phyloP scores from a whole-genome alignment of 2,888 invertebrate genomes.

The Drosophila histrio region DNA sequence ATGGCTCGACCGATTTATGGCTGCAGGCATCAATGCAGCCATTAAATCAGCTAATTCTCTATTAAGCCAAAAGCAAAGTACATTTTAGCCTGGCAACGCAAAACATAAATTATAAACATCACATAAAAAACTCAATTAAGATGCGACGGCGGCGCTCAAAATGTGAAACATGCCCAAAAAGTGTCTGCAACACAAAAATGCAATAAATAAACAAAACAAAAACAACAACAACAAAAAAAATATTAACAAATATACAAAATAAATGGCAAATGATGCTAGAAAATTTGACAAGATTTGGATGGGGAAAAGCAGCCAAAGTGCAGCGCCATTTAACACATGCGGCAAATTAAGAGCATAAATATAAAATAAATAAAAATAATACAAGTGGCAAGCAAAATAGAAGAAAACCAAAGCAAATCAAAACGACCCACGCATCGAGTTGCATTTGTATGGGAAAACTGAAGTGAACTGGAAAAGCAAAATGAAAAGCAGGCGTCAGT shows the following conservation, averaged over 20 bases:
- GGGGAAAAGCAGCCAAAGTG: constrained; percentile 54
- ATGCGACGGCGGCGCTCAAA: constrained; percentile 47
- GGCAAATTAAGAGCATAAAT: constrained; percentile 70
- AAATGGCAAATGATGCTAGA: constrained; percentile 65
- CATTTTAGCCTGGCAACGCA: constrained; percentile 50
- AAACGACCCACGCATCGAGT: constrained; percentile 37
- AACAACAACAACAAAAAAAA: constrained; percentile 5
- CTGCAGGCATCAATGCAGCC: constrained; percentile 14
- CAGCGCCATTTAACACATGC: constrained; percentile 71
- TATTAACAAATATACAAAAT: constrained; percentile 6
- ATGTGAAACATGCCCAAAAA: constrained; percentile 57
- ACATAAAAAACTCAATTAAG: constrained; percentile 70
- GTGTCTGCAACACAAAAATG: constrained; percentile 52
- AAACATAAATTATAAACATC: constrained; percentile 69
- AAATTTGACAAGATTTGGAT: constrained; percentile 44
- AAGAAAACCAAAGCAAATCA: constrained; percentile 20
- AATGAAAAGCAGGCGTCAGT: constrained; percentile 32
- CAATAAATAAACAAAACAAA: constrained; percentile 68
- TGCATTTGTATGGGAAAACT: constrained; percentile 27
- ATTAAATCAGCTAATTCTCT: constrained; percentile 60
- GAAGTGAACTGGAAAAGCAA: constrained; percentile 20
- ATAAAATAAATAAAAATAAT: constrained; percentile 16
- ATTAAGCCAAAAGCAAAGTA: constrained; percentile 45
- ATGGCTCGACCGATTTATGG: constrained; percentile 7
- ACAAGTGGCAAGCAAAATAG: neutral